phyloP scores from a whole-genome alignment of 2,113 vertebrate genomes.

The Irena cyanogastra region DNA sequence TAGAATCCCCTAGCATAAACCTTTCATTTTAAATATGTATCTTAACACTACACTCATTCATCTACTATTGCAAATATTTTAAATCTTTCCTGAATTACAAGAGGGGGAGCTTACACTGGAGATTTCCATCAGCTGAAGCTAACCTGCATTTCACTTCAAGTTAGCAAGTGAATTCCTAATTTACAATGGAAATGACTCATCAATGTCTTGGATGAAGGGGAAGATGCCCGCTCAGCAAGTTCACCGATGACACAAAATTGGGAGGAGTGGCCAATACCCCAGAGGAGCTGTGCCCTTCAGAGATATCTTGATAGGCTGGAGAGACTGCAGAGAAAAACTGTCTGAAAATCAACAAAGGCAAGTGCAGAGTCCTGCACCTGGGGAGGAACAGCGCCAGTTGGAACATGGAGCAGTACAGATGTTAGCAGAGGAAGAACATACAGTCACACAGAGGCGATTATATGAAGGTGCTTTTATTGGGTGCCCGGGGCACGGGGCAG shows the following conservation, averaged over 20 bases:
- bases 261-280: neutral
- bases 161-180: neutral
- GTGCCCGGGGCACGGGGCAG: too few relatives aligned
- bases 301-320: neutral
- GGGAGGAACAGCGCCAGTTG: neutral
- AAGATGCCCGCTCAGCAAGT: neutral
- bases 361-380: neutral
- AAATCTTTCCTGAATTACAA: neutral
- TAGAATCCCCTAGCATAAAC: neutral
- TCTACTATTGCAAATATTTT: neutral
- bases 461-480: too few relatives aligned
- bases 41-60: neutral
- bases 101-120: neutral
- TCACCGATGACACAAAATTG: neutral
- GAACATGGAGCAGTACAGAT: fast-evolving
- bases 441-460: too few relatives aligned
- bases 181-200: neutral
- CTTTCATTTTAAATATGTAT: neutral
- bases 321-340: neutral
- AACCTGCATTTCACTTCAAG: neutral
- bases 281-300: neutral
- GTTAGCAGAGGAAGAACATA: too few relatives aligned
- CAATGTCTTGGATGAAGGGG: neutral
- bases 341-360: neutral
- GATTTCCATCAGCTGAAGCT: neutral